Conservation (phyloP, 2,888 invertebrate species). For the Mesochorus sp. region DNA sequence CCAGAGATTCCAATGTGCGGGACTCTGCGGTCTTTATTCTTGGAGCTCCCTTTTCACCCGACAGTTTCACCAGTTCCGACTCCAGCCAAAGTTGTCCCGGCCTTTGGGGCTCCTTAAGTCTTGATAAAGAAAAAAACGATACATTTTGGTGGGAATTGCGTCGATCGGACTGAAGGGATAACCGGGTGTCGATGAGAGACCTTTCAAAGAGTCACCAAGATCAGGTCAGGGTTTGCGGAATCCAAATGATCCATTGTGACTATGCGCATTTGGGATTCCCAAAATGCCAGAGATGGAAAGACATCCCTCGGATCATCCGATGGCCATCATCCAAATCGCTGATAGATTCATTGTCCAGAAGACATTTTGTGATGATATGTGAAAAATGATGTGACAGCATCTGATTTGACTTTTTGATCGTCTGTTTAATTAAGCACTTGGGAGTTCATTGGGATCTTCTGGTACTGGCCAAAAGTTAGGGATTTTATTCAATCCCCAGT, state of each 20-base stretch:
- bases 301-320: too few relatives aligned
- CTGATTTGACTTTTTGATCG: conserved; percentile 39
- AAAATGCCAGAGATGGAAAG: too few relatives aligned
- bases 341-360: too few relatives aligned
- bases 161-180: too few relatives aligned
- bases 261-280: too few relatives aligned
- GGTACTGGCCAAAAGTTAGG: not conserved
- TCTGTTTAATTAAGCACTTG: conserved; percentile 36
- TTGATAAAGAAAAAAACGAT: not conserved
- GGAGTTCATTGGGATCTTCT: conserved; percentile 37
- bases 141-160: too few relatives aligned
- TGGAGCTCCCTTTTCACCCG: conserved; percentile 48
- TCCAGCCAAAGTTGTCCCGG: conserved; percentile 1
- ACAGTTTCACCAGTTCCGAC: conserved; percentile 58
- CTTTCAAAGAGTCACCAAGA: too few relatives aligned
- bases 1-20: conserved; percentile 63
- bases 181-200: too few relatives aligned
- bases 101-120: not conserved
- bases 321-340: too few relatives aligned
- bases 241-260: too few relatives aligned
- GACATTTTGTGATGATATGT: too few relatives aligned
- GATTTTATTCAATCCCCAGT: conserved; percentile 20
- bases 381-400: not conserved
- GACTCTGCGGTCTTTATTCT: conserved; percentile 58
- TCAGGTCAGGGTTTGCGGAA: too few relatives aligned